These are phyloP conservation scores for Eriosoma lanigerum DNA, from an alignment of 1,140 invertebrate genomes.

Conservation along the genomic window DNA sequence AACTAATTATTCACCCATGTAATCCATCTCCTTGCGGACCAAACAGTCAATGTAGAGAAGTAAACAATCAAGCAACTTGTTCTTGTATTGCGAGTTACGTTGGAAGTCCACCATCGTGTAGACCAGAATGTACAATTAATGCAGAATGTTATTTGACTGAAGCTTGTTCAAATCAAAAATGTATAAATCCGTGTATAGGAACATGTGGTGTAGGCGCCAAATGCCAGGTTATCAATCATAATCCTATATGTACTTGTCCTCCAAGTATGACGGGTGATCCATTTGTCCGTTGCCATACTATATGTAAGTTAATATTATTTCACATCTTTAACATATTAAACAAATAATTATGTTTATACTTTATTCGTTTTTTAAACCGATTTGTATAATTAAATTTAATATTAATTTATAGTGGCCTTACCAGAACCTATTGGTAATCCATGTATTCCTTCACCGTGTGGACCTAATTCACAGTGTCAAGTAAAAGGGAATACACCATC, in stretches of 20 bases:
- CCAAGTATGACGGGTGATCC: constrained; percentile 59
- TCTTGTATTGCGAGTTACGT: constrained; percentile 65
- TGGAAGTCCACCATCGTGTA: constrained; percentile 66
- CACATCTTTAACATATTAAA: not conserved
- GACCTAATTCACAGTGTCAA: constrained; percentile 67
- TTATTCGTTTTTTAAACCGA: not conserved
- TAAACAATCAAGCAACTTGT: constrained; percentile 66
- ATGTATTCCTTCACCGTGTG: constrained; percentile 67
- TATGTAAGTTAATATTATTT: constrained; percentile 52
- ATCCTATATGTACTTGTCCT: constrained; percentile 62
- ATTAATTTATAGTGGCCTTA: constrained; percentile 42
- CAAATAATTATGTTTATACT: not conserved
- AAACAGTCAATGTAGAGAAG: constrained; percentile 66
- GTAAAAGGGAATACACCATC: constrained; percentile 63
- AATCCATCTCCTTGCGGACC: constrained; percentile 72
- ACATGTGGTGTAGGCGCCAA: constrained; percentile 64
- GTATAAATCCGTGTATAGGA: constrained; percentile 66
- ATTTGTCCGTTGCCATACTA: constrained; percentile 55
- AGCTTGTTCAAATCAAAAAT: constrained; percentile 66
- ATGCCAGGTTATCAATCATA: constrained; percentile 65
- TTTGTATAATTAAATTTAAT: constrained; percentile 22
- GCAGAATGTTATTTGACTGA: constrained; percentile 64
- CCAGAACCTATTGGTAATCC: constrained; percentile 58
- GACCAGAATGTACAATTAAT: constrained; percentile 67
- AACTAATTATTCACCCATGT: constrained; percentile 63